These are phyloP conservation scores for Sebastes melanostomus DNA, from an alignment of 2,797 vertebrate genomes.

Conservation along the genomic window DNA sequence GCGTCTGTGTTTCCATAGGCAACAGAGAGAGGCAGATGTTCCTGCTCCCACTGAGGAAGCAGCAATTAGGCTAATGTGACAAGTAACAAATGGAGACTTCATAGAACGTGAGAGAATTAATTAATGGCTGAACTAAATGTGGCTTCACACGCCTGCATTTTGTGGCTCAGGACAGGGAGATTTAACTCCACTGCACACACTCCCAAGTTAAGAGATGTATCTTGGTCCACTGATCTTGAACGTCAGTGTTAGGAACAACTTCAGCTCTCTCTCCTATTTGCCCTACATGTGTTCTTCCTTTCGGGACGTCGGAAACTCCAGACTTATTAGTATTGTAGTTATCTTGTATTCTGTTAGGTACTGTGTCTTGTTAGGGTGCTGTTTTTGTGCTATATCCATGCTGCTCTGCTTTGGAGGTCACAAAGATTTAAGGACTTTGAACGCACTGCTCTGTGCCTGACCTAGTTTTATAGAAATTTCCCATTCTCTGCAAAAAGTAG, in stretches of 20 bases:
- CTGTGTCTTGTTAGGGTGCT: conserved; percentile 9
- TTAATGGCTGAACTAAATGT: conserved; percentile 70
- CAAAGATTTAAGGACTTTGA: conserved; percentile 54
- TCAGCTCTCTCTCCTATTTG: conserved; percentile 15
- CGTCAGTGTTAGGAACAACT: not conserved
- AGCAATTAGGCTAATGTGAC: conserved; percentile 66
- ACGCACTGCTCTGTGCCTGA: conserved; percentile 44
- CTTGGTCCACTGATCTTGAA: conserved; percentile 10
- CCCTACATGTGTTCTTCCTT: conserved; percentile 16
- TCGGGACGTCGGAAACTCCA: not conserved
- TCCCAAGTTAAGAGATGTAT: not conserved
- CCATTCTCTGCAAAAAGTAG: conserved; percentile 36
- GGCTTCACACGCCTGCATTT: conserved; percentile 30
- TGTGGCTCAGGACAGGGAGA: conserved; percentile 12
- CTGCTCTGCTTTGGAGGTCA: conserved; percentile 56
- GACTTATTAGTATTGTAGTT: not conserved
- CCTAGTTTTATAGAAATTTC: conserved; percentile 64
- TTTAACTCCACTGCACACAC: not conserved
- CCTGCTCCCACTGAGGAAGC: conserved; percentile 32
- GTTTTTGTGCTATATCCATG: conserved; percentile 18
- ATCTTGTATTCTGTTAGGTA: conserved; percentile 9
- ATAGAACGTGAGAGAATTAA: conserved; percentile 50
- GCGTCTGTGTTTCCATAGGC: conserved; percentile 25
- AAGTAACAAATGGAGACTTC: conserved; percentile 70
- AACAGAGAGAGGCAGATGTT: conserved; percentile 59